These are phyloP conservation scores for Hyalella azteca DNA, from an alignment of 2,888 invertebrate genomes.

Conservation along the genomic window DNA sequence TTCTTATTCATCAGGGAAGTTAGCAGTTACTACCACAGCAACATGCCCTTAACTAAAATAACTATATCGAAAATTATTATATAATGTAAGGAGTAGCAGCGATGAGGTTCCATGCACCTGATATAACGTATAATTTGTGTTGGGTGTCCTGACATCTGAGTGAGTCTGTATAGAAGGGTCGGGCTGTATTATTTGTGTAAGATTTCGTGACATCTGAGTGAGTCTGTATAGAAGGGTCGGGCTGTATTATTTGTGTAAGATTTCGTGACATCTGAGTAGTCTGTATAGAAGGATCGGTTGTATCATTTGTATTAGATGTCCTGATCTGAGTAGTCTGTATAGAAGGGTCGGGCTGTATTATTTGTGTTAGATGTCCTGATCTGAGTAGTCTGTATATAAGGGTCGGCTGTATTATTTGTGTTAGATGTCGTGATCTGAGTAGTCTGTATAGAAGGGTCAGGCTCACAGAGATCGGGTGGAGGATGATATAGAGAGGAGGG, in stretches of 20 bases:
- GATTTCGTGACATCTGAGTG: neutral
- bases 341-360: neutral
- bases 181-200: too few relatives aligned
- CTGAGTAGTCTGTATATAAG: neutral
- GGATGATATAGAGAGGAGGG: slow-evolving; percentile 19
- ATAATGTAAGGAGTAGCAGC: too few relatives aligned
- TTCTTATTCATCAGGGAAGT: too few relatives aligned
- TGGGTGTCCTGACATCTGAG: neutral
- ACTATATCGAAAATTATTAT: too few relatives aligned
- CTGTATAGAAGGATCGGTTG: neutral
- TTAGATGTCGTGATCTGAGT: neutral
- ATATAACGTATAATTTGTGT: too few relatives aligned
- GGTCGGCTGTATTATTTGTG: too few relatives aligned
- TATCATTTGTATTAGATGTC: too few relatives aligned
- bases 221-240: neutral
- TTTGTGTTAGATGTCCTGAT: too few relatives aligned
- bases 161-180: neutral
- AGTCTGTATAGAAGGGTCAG: neutral
- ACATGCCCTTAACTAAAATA: too few relatives aligned
- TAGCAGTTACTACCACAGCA: too few relatives aligned
- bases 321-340: neutral
- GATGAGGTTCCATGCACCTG: too few relatives aligned
- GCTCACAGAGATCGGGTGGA: neutral
- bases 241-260: too few relatives aligned
- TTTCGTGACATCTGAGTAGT: slow-evolving; percentile 3